A percentile compares a stretch with the other conserved stretches of the same genome.
Evolutionary conservation across 2,113 vertebrate species (phyloP).

Genomic region (Oreochromis tanganicae): DNA sequence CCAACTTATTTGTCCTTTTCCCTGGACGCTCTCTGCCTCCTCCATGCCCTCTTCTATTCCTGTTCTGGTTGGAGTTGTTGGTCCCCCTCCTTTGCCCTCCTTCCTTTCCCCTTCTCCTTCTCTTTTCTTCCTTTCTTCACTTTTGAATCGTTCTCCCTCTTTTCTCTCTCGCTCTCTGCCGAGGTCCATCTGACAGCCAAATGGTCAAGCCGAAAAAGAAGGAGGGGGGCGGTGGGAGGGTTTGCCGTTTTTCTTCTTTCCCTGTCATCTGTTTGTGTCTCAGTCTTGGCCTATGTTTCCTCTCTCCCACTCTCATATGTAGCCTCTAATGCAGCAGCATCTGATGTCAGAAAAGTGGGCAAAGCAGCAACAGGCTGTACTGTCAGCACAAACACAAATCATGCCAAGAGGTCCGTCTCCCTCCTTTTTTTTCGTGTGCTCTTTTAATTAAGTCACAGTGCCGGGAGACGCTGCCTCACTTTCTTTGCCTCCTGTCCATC

Average conservation of each 20-base stretch:
- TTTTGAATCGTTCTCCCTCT: neutral
- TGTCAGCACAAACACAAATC: slow-evolving; percentile 41
- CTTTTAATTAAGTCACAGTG: slow-evolving; percentile 5
- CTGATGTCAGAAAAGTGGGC: neutral
- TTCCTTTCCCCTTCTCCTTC: neutral
- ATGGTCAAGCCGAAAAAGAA: slow-evolving; percentile 59
- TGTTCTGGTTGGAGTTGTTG: neutral
- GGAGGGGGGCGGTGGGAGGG: neutral
- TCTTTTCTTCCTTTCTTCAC: neutral
- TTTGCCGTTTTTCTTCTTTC: slow-evolving; percentile 2
- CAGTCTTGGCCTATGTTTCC: neutral
- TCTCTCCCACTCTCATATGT: neutral
- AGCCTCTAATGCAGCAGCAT: neutral
- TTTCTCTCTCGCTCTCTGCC: neutral
- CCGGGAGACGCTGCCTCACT: neutral
- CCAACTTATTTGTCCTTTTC: neutral
- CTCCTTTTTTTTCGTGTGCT: neutral
- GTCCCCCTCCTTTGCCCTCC: neutral
- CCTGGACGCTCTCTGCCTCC: neutral
- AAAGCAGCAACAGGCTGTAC: slow-evolving; percentile 57
- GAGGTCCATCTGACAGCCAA: slow-evolving; percentile 51
- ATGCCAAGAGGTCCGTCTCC: slow-evolving; percentile 7
- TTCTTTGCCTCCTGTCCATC: neutral
- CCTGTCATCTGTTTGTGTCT: slow-evolving; percentile 30
- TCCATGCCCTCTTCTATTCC: neutral